phyloP scores from a whole-genome alignment of 1,140 invertebrate species.

The Leptestheria dahalacensis region DNA sequence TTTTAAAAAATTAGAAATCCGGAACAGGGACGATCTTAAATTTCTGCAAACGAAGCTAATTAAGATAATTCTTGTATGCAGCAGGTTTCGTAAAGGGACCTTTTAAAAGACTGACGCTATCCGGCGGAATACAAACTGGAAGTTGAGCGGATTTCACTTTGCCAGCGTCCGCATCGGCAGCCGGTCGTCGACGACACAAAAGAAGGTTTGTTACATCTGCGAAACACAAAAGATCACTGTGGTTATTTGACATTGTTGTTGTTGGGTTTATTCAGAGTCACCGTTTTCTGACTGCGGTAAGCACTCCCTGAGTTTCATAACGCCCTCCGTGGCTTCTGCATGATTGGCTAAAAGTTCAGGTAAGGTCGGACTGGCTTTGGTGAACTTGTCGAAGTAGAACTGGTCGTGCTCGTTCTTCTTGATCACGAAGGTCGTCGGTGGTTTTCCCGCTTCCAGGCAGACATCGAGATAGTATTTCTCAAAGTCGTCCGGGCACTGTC shows the following conservation, averaged over 20 bases:
- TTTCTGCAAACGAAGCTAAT: no score
- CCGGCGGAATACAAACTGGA: constrained; percentile 33
- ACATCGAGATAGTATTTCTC: constrained; percentile 63
- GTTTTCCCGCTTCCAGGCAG: constrained; percentile 47
- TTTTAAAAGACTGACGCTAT: constrained; percentile 23
- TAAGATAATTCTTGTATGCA: no score
- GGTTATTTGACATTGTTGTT: constrained; percentile 11
- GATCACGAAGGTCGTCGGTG: constrained; percentile 50
- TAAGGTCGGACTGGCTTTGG: constrained; percentile 40
- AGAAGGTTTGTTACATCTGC: constrained; percentile 56
- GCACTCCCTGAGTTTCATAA: constrained; percentile 47
- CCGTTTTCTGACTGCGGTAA: constrained; percentile 72
- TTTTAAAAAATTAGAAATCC: neutral
- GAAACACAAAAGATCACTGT: constrained; percentile 20
- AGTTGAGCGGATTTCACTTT: constrained; percentile 2
- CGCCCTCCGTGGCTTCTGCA: constrained; percentile 26
- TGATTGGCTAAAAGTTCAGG: constrained; percentile 42
- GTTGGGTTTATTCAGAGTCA: constrained; percentile 32
- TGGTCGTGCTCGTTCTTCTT: constrained; percentile 32
- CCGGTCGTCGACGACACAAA: constrained; percentile 40
- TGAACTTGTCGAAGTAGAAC: constrained; percentile 34
- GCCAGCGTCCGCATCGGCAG: constrained; percentile 24
- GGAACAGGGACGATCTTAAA: no score
- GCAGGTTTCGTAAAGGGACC: no score
- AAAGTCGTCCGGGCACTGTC: constrained; percentile 62